These are phyloP conservation scores for Petrocephalus microphthalmus DNA, from an alignment of 2,113 vertebrate species.

Conservation along the genomic window DNA sequence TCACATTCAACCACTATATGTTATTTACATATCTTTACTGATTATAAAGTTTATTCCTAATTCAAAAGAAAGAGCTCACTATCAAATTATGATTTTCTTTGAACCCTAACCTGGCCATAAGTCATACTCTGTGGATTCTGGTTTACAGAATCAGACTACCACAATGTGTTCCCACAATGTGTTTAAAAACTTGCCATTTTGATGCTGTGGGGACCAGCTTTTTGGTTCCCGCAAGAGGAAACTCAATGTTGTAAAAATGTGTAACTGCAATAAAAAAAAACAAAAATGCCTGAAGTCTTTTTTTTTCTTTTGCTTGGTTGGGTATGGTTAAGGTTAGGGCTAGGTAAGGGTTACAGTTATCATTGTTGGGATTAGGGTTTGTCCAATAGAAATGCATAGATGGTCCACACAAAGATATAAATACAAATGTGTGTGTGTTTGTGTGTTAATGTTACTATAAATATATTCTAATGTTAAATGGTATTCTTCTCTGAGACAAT, in stretches of 20 bases:
- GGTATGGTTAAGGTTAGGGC: too few species aligned
- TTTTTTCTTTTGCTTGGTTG: too few species aligned
- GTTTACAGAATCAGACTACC: neutral
- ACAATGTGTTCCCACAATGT: neutral
- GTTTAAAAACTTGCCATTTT: neutral
- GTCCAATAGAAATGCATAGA: too few species aligned
- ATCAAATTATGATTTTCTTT: neutral
- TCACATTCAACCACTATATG: neutral
- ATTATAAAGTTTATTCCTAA: neutral
- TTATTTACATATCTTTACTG: neutral
- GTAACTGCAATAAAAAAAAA: neutral
- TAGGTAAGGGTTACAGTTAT: too few species aligned
- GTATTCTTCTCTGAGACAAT: neutral
- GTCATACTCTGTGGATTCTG: neutral
- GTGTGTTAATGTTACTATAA: neutral
- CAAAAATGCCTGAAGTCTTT: too few species aligned
- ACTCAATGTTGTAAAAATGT: neutral
- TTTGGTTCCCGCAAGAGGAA: neutral
- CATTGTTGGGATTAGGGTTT: too few species aligned
- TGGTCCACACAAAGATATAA: too few species aligned
- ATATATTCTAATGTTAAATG: neutral
- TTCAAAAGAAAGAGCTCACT: neutral
- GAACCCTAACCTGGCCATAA: neutral
- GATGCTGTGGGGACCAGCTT: neutral
- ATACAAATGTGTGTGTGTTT: neutral